Evolutionary conservation across 2,797 vertebrate genomes (phyloP).

Genomic region (Synaphobranchus kaupii): DNA sequence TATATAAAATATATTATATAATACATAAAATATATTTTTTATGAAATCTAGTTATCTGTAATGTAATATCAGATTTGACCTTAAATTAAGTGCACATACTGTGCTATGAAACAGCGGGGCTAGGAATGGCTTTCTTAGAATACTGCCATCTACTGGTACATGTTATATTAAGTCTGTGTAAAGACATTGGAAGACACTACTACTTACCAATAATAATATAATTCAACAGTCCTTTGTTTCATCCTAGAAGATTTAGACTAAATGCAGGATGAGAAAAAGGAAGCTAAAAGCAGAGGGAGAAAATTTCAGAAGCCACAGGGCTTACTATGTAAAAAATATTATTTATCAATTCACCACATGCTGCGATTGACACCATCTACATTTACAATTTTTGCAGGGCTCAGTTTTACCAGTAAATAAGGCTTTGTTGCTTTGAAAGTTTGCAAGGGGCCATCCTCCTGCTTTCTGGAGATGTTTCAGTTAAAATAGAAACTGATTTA

Average conservation of each 20-base stretch:
- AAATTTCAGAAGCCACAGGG: background rate
- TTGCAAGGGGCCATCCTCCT: background rate
- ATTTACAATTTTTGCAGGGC: background rate
- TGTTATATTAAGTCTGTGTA: background rate
- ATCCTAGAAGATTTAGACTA: background rate
- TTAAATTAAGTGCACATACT: background rate
- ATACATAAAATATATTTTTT: background rate
- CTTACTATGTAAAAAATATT: background rate
- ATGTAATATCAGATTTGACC: background rate
- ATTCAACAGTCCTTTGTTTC: background rate
- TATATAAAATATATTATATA: background rate
- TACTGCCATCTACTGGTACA: slow-evolving; percentile 64
- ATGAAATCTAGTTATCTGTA: background rate
- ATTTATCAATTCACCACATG: background rate
- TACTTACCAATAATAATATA: background rate
- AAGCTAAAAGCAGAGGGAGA: background rate
- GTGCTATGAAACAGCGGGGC: background rate
- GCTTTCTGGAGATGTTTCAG: background rate
- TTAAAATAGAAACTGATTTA: background rate
- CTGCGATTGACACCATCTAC: background rate
- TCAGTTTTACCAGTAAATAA: background rate
- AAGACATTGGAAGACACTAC: background rate
- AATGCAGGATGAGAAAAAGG: background rate
- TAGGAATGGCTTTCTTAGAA: background rate
- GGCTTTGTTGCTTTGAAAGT: background rate